A percentile compares a stretch with the other conserved stretches of the same genome.
Conservation (phyloP, 2,888 invertebrate species). For the Uropetala carovei region DNA sequence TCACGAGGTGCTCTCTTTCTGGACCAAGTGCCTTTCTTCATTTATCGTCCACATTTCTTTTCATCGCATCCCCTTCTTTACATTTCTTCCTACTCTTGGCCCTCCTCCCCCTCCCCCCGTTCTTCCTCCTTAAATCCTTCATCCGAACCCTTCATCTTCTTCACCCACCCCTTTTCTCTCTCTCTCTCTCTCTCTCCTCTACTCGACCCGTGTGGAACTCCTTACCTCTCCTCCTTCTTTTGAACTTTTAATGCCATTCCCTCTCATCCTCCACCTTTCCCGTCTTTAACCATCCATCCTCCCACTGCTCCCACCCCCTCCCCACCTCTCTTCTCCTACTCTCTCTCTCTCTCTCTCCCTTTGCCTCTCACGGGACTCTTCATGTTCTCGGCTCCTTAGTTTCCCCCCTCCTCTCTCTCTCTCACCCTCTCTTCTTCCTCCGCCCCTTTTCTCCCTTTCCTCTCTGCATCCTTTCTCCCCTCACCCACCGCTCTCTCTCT, state of each 20-base stretch:
- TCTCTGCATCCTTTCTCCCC: background rate
- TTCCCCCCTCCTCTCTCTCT: no score
- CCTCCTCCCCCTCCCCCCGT: background rate
- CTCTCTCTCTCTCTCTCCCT: background rate
- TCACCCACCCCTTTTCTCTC: background rate
- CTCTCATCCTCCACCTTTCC: background rate
- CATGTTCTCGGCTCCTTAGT: background rate
- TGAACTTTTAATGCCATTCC: background rate
- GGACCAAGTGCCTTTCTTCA: background rate
- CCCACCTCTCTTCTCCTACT: background rate
- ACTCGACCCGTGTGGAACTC: background rate
- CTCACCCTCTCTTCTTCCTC: background rate
- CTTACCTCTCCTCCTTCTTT: background rate
- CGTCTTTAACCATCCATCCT: no score
- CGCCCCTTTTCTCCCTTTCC: background rate
- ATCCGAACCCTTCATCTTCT: background rate
- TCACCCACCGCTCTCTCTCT: background rate
- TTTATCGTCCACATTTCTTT: background rate
- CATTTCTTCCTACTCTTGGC: background rate
- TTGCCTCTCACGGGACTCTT: background rate
- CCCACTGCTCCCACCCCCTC: background rate
- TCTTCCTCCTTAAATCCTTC: background rate
- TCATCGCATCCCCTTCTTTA: background rate
- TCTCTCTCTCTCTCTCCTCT: background rate
- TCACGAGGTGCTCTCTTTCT: background rate